Evolutionary conservation across 2,113 vertebrate species (phyloP), one percentile per base, ranked within the genome.

Genomic region (Forbesichthys agassizii): DNA sequence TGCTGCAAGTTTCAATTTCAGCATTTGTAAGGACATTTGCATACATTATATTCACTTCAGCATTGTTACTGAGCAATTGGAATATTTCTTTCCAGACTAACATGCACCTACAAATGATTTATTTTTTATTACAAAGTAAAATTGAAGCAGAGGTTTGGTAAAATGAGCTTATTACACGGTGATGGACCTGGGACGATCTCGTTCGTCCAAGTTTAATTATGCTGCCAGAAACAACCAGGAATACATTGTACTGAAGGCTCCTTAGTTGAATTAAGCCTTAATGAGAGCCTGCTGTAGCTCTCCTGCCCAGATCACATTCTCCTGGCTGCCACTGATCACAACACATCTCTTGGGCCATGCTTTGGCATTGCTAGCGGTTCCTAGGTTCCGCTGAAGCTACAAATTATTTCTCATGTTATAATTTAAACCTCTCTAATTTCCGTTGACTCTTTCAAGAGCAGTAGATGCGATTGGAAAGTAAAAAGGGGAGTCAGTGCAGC

Each of bases 201-300:
- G 59, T 33, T 11, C 56, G 9, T 53, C 58, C 14, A 18, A 33
- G 2, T 56, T 56, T 56, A 20, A 13, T 57, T 51, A n/a, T 42
- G 36, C 36, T 8, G 7, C 27, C 36, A 42, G 61, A 67, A 11
- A 33, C 20, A 71, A 61, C 14, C 51, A 70, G 68, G 64, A 55
- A 52, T 20, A 48, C 49, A 48, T 27, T 33, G n/a, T 49, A 62
- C 9, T 9, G 27, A 27, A 5, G 33, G 49, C 51, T 69, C 61
- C 66, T 64, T 76, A 68, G 61, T 53, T 78, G 1, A 61, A 63
- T 78, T 57, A 62, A 64, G 55, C 64, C 83, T 75, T 71, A 80
- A 80, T 80, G 62, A 74, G 56, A 9, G 36, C 5, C 9, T 18
- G n/a, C 60, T 60, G 68, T 71, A 70, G 59, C 36, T 42, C 36